Evolutionary conservation across 2,888 invertebrate species (phyloP), one percentile per base, ranked within the genome.

Genomic region (Lucinisca nassula): DNA sequence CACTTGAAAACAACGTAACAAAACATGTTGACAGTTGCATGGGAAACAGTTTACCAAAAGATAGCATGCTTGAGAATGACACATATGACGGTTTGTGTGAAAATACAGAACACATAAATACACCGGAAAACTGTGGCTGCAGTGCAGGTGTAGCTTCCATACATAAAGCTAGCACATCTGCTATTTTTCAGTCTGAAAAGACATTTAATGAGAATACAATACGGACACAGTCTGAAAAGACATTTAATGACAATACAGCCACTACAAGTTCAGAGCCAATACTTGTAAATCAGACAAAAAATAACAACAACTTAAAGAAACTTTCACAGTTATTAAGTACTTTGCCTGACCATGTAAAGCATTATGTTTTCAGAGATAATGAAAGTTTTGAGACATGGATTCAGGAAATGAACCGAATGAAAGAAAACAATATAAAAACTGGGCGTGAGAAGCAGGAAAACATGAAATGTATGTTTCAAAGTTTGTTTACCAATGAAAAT

Each of bases 311-410:
- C 27, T 32, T 6, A 35, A 67, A 67, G 35, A 14, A 67, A 12
- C 1, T 35, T 35, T 6, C 37, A 21, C 75, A n/a, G 75, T 76
- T 30, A 55, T 21, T 40, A 27, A 74, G 40, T 61, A 38, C 78
- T 24, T 81, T 92, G 17, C 92, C 92, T 45, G 75, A 55, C 12
- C 90, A 91, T 82, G 85, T 93, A 2, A 24, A 85, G 8, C 84
- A 89, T 35, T 93, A 95, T 84, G 95, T 97, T 0, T 90, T 93
- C 49, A 93, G 92, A 35, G 96, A 97, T 89, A 96, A 96, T 89
- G 91, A 92, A 27, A 92, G 92, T 17, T 96, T 96, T 95, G 96
- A 96, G 84, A 93, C 95, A 32, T 96, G 96, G 95, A 93, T 96
- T 24, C 81, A 89, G 35, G 96, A 96, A 67, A 85, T 91, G 83